phyloP scores from a whole-genome alignment of 1,140 invertebrate genomes.

The Plodia interpunctella region DNA sequence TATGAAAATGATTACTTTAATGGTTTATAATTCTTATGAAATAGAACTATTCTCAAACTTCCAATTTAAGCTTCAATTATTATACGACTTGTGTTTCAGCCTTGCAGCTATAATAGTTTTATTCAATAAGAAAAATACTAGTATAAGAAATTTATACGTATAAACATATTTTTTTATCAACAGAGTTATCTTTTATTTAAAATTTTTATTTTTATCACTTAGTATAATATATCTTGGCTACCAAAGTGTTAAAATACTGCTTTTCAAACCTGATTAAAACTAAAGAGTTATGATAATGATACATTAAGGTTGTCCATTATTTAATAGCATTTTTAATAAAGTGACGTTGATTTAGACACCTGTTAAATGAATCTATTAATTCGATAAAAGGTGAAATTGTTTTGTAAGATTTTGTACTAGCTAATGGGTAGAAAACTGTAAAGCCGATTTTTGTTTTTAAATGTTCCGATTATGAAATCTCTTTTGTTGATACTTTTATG shows the following conservation, averaged over 20 bases:
- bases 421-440: background rate
- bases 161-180: slow-evolving; percentile 20
- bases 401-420: background rate
- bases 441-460: background rate
- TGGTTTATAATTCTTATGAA: background rate
- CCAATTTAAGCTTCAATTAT: background rate
- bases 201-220: slow-evolving; percentile 4
- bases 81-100: background rate
- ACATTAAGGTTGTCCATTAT: too few species aligned
- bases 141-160: slow-evolving; percentile 17
- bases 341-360: too few species aligned
- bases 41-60: background rate
- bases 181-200: slow-evolving; percentile 6
- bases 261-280: background rate
- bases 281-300: too few species aligned
- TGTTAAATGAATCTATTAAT: too few species aligned
- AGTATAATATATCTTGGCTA: background rate
- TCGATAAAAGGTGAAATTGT: background rate
- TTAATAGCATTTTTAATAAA: background rate
- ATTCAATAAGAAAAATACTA: slow-evolving; percentile 15
- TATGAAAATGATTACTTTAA: background rate
- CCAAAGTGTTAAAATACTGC: background rate
- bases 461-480: background rate
- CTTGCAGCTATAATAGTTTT: background rate
- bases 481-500: too few species aligned